These are phyloP conservation scores for Linnaemya vulpina DNA, from an alignment of 2,888 invertebrate genomes.

Conservation along the genomic window DNA sequence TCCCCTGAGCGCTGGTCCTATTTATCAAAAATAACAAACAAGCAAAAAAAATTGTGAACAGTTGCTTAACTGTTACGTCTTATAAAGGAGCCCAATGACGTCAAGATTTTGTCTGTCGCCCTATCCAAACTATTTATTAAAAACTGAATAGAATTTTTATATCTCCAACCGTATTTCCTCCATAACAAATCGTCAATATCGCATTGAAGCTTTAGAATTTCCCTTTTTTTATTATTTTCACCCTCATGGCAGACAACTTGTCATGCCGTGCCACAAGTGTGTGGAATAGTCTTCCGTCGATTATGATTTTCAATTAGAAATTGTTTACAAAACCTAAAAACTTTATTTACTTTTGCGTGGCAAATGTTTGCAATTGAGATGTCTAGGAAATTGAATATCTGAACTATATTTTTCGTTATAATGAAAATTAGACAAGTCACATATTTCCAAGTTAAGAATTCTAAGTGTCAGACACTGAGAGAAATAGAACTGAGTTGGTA, in stretches of 20 bases:
- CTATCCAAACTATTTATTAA: too few relatives aligned
- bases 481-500: background rate
- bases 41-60: too few relatives aligned
- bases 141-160: background rate
- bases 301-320: slow-evolving; percentile 69
- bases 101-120: too few relatives aligned
- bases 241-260: background rate
- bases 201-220: background rate
- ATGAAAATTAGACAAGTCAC: slow-evolving; percentile 50
- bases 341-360: slow-evolving; percentile 10
- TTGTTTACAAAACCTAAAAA: slow-evolving; percentile 49
- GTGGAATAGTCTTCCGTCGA: slow-evolving; percentile 36
- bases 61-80: too few relatives aligned
- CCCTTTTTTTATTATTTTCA: background rate
- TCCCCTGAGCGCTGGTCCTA: too few relatives aligned
- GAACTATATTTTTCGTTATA: slow-evolving; percentile 43
- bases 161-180: too few relatives aligned
- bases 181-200: too few relatives aligned
- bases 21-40: too few relatives aligned
- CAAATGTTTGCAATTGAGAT: slow-evolving; percentile 2
- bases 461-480: slow-evolving; percentile 22
- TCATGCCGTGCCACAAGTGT: slow-evolving; percentile 33
- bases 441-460: background rate
- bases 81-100: too few relatives aligned
- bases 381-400: slow-evolving; percentile 12